These are phyloP conservation scores for Gymnocypris eckloni DNA, from an alignment of 2,797 vertebrate species.

Conservation along the genomic window DNA sequence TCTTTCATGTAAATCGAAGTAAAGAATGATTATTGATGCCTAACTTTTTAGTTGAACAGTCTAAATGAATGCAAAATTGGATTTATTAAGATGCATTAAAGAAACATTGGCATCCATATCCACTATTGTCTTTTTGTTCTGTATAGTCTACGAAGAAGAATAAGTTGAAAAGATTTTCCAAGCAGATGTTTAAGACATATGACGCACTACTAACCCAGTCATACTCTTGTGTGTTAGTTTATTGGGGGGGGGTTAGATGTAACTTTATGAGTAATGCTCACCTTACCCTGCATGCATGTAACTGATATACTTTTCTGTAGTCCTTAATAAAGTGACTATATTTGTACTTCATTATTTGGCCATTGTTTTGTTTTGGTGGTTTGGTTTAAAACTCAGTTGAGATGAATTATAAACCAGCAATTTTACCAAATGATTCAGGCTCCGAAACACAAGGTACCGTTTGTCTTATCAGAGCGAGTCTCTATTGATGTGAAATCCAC, in stretches of 20 bases:
- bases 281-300: slow-evolving; percentile 81
- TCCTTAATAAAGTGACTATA: slow-evolving; percentile 87
- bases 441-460: background rate
- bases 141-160: slow-evolving; percentile 30
- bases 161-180: slow-evolving; percentile 1
- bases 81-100: slow-evolving; percentile 37
- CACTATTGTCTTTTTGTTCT: slow-evolving; percentile 26
- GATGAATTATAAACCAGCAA: background rate
- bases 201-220: slow-evolving; percentile 34
- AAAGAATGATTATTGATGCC: slow-evolving; percentile 39
- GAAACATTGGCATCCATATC: slow-evolving; percentile 27
- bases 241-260: slow-evolving; percentile 68
- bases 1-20: slow-evolving; percentile 46
- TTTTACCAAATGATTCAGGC: background rate
- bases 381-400: slow-evolving; percentile 4
- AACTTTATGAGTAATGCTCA: slow-evolving; percentile 70
- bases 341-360: slow-evolving; percentile 74
- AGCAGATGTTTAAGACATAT: slow-evolving; percentile 24
- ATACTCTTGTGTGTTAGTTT: slow-evolving; percentile 62
- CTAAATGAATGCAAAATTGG: slow-evolving; percentile 19
- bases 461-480: background rate
- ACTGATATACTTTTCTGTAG: slow-evolving; percentile 80
- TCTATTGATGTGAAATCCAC: background rate
- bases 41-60: slow-evolving; percentile 48
- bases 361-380: slow-evolving; percentile 28